Base-by-base conservation (phyloP, 64 coral and sea anemone species). In the Montipora sp. region DNA sequence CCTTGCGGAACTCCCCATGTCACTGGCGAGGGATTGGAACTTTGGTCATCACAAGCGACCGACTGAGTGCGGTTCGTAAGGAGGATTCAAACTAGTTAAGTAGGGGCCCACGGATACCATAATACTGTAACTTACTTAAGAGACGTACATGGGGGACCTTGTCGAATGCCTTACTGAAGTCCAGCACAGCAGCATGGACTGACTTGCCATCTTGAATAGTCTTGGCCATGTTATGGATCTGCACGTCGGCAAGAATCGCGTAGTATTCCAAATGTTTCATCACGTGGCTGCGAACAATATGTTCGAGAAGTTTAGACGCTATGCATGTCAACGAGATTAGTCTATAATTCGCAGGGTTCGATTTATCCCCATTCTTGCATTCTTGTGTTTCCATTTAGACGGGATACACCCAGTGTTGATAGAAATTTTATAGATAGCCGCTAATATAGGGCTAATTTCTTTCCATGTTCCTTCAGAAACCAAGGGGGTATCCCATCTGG, bases 391-490 rank as follows among this genome's bases (percentile, higher is more conserved):
- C 89, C 79, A 48, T n/a, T 78, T 47, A n/a, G 27, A 50, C 14
- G 55, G 88, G 43, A 90, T 59, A 16, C 23, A 3, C 9, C 73
- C 87, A 89, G 15, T 47, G 14, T 90, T 23, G 27, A 90, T 90
- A 10, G 75, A 90, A 22, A 36, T 18, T 80, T 80, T 59, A 20
- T 80, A 90, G n/a, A 90, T 80, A 90, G 76, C n/a, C 20, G 88
- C 68, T 80, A 90, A 69, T 2, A 90, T 90, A 69, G 55, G 76
- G 11, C 57, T 77, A 90, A 90, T 68, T 48, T 90, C 8, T 0
- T 2, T 69, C 76, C 76, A 66, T 90, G 75, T 63, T 80, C 76
- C 18, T 90, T 90, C 59, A 95, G 50, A 23, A 95, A 95, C 93
- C 81, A 95, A 19, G 87, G 73, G 4, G 93, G 93, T 4, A 95